Percentiles rank a stretch among this genome's conserved stretches.
phyloP scores from a whole-genome alignment of 2,888 invertebrate genomes.

The Drosophila kanekoi region DNA sequence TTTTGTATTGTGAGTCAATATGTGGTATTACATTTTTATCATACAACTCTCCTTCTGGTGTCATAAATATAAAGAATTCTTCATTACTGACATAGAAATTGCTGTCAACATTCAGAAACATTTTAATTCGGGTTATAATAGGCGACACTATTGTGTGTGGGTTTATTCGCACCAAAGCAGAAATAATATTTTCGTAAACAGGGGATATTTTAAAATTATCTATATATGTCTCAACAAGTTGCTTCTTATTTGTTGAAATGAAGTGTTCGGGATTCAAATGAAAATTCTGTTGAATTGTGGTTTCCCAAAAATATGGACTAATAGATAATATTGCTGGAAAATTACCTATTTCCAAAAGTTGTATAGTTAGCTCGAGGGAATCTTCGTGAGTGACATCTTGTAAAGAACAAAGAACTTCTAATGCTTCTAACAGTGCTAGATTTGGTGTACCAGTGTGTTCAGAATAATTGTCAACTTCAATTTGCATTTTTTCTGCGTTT shows the following conservation, averaged over 20 bases:
- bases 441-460: conserved; percentile 75
- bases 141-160: conserved; percentile 88
- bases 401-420: conserved; percentile 77
- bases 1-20: conserved; percentile 81
- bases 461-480: conserved; percentile 65
- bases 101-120: conserved; percentile 88
- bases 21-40: conserved; percentile 92
- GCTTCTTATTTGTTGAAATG: conserved; percentile 86
- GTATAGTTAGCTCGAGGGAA: conserved; percentile 88
- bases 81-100: conserved; percentile 91
- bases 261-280: conserved; percentile 85
- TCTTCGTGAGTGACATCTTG: conserved; percentile 84
- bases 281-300: conserved; percentile 86
- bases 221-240: conserved; percentile 88
- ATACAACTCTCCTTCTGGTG: conserved; percentile 95
- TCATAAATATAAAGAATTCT: conserved; percentile 92
- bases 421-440: conserved; percentile 78
- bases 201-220: conserved; percentile 86
- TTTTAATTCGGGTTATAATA: conserved; percentile 88
- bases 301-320: conserved; percentile 89
- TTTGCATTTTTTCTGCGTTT: conserved; percentile 87
- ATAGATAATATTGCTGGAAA: conserved; percentile 89
- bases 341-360: conserved; percentile 90
- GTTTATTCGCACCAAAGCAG: conserved; percentile 88
- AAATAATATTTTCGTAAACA: conserved; percentile 90